Evolutionary conservation across 1,140 invertebrate species (phyloP).

Genomic region (Drosophila melanica): DNA sequence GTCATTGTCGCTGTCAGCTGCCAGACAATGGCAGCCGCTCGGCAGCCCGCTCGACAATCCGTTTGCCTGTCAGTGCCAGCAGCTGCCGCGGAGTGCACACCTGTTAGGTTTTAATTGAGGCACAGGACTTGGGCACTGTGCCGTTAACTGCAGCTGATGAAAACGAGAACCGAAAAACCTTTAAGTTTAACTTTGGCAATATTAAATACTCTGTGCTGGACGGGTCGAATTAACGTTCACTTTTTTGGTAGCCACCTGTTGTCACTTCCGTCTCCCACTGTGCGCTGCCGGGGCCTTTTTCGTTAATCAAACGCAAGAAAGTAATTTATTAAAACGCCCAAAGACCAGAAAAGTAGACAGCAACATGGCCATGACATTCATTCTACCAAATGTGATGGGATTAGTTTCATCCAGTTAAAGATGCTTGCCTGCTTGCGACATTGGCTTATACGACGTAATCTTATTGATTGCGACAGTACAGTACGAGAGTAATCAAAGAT

Average conservation of each 20-base stretch:
- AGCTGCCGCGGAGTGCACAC: slow-evolving; percentile 36
- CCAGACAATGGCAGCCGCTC: slow-evolving; percentile 25
- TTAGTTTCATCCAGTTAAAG: slow-evolving; percentile 56
- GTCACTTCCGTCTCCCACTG: slow-evolving; percentile 30
- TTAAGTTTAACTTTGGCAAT: slow-evolving; percentile 3
- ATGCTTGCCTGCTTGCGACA: slow-evolving; percentile 1
- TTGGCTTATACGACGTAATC: slow-evolving; percentile 16
- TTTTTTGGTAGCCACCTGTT: slow-evolving; percentile 53
- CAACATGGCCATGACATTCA: slow-evolving; percentile 22
- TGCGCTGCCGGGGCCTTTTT: slow-evolving; percentile 21
- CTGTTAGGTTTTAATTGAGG: slow-evolving; percentile 33
- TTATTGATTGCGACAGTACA: slow-evolving; percentile 8
- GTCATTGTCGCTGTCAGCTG: slow-evolving; percentile 57
- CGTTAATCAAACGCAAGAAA: slow-evolving; percentile 62
- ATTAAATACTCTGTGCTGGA: slow-evolving; percentile 1
- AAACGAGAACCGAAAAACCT: background rate
- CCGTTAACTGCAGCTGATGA: slow-evolving; percentile 33
- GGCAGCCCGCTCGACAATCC: slow-evolving; percentile 17
- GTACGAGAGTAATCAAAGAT: background rate
- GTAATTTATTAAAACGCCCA: slow-evolving; percentile 67
- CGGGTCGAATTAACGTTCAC: slow-evolving; percentile 11
- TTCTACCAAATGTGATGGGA: slow-evolving; percentile 45
- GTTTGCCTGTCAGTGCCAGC: slow-evolving; percentile 57
- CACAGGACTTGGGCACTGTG: background rate
- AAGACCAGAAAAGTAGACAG: slow-evolving; percentile 26